Evolutionary conservation across 2,797 vertebrate genomes (phyloP).

Genomic region (Kryptolebias ocellatus): DNA sequence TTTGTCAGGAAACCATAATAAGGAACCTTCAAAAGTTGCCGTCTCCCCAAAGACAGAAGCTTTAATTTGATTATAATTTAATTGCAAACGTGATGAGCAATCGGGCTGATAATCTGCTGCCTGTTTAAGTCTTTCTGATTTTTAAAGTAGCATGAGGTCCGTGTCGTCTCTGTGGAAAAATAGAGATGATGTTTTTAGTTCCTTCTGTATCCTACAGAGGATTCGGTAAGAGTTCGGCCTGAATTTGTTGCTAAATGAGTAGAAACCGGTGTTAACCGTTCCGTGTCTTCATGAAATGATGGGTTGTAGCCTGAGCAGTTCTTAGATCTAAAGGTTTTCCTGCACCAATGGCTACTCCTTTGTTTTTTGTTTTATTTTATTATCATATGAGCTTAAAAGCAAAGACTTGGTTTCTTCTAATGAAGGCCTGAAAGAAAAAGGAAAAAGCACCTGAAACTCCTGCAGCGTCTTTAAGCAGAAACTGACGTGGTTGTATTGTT

Average conservation of each 20-base stretch:
- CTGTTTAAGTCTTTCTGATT: slow-evolving; percentile 39
- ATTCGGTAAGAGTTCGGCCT: slow-evolving; percentile 29
- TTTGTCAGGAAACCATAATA: slow-evolving; percentile 36
- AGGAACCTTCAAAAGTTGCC: slow-evolving; percentile 22
- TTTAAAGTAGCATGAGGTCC: slow-evolving; percentile 31
- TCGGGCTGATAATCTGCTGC: slow-evolving; percentile 14
- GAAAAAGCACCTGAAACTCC: slow-evolving; percentile 9
- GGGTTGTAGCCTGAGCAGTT: slow-evolving; percentile 10
- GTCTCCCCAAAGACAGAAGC: slow-evolving; percentile 24
- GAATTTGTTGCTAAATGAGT: slow-evolving; percentile 13
- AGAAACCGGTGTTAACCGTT: slow-evolving; percentile 20
- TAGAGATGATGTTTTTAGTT: slow-evolving; percentile 45
- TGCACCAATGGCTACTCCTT: slow-evolving; percentile 10
- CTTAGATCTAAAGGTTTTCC: slow-evolving; percentile 9
- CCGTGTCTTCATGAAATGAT: background rate
- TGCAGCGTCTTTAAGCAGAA: slow-evolving; percentile 24
- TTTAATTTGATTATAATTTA: slow-evolving; percentile 39
- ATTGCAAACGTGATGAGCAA: slow-evolving; percentile 18
- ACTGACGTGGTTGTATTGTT: slow-evolving; percentile 17
- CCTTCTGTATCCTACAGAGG: slow-evolving; percentile 28
- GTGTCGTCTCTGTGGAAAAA: slow-evolving; percentile 30
- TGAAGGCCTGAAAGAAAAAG: slow-evolving; percentile 1
- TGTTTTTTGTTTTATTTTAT: slow-evolving; percentile 10
- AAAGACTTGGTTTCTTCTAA: slow-evolving; percentile 23
- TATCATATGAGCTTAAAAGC: slow-evolving; percentile 24